phyloP scores from a whole-genome alignment of 1,140 invertebrate genomes.

The Danaus plexippus region DNA sequence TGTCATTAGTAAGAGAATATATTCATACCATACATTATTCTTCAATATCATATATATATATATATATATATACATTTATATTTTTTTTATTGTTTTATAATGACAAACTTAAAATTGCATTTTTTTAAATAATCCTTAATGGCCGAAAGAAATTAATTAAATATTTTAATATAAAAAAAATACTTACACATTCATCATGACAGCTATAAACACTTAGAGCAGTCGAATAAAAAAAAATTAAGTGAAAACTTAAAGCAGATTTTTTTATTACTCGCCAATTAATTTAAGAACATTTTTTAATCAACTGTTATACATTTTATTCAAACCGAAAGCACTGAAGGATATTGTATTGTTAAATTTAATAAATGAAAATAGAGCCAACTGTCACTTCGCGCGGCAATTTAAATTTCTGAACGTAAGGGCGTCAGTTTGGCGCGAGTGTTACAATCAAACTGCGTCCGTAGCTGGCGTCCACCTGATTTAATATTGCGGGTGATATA shows the following conservation, averaged over 20 bases:
- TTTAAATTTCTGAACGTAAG: slow-evolving; percentile 24
- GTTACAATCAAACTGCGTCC: slow-evolving; percentile 33
- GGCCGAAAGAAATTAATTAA: no score
- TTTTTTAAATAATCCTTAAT: no score
- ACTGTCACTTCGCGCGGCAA: slow-evolving; percentile 40
- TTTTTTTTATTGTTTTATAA: no score
- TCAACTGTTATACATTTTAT: no score
- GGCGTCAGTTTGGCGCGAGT: slow-evolving; percentile 28
- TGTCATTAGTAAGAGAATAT: no score
- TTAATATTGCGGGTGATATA: slow-evolving; percentile 39
- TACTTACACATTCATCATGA: slow-evolving; percentile 49
- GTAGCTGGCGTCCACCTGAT: slow-evolving; percentile 35
- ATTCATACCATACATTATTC: no score
- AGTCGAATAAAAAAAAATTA: slow-evolving; percentile 13
- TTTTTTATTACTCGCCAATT: slow-evolving; percentile 7
- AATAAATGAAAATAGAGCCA: slow-evolving; percentile 6
- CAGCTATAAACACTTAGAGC: slow-evolving; percentile 22
- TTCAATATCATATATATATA: no score
- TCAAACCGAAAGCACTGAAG: no score
- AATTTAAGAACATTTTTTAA: no score
- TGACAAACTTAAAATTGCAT: no score
- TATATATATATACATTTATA: no score
- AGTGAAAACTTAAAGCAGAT: slow-evolving; percentile 13
- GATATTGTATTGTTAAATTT: no score
- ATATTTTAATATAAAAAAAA: slow-evolving; percentile 15